phyloP scores from a whole-genome alignment of 2,113 vertebrate genomes.

The Sceloporus tristichus region DNA sequence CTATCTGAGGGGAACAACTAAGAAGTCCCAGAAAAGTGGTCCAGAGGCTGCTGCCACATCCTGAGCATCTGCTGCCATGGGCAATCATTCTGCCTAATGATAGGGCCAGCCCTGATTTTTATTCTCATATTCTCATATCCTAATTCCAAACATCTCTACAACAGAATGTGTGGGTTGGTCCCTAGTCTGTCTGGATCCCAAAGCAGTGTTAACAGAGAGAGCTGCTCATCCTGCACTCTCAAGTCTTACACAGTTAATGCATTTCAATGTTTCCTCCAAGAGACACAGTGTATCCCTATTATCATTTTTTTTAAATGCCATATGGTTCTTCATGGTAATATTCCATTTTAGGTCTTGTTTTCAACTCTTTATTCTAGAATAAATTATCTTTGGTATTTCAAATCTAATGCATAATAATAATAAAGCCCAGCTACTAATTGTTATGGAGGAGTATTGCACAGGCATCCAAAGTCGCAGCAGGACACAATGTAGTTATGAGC shows the following conservation, averaged over 20 bases:
- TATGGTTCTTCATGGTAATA: not conserved
- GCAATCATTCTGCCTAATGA: too few relatives aligned
- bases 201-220: not conserved
- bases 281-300: not conserved
- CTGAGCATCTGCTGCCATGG: too few relatives aligned
- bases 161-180: not conserved
- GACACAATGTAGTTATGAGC: not conserved
- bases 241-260: not conserved
- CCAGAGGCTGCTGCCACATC: too few relatives aligned
- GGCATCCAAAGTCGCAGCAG: not conserved
- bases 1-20: too few relatives aligned
- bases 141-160: not conserved
- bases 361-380: not conserved
- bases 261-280: not conserved
- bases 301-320: not conserved
- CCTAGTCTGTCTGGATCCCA: not conserved
- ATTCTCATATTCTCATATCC: too few relatives aligned
- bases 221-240: not conserved
- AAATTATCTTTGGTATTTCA: not conserved
- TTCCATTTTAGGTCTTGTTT: not conserved
- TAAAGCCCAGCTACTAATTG: not conserved
- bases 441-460: not conserved
- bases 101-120: too few relatives aligned
- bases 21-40: too few relatives aligned
- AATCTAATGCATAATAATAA: not conserved